Conservation (phyloP, 2,888 invertebrate genomes). For the Trilocha varians region DNA sequence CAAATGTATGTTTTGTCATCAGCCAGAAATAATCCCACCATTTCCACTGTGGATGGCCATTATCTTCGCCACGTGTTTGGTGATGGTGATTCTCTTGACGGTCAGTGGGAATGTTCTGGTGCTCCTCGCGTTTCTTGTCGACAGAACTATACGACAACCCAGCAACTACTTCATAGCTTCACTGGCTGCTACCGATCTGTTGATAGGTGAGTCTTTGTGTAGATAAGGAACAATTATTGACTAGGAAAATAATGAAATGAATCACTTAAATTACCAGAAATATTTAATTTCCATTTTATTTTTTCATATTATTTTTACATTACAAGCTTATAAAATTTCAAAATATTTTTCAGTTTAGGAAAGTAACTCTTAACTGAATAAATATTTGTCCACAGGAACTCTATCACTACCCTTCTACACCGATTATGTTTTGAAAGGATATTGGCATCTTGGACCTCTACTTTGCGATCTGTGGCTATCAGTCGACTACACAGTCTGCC, state of each 20-base stretch:
- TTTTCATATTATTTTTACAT: no score
- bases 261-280: no score
- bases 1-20: constrained; percentile 10
- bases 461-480: constrained; percentile 98
- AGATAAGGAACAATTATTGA: no score
- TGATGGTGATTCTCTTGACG: constrained; percentile 91
- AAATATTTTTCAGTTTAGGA: no score
- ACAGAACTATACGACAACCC: constrained; percentile 94
- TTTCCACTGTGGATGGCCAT: constrained; percentile 93
- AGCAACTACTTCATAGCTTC: constrained; percentile 99
- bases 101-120: constrained; percentile 97
- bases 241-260: no score
- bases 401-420: constrained; percentile 99
- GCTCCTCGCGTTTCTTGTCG: constrained; percentile 94
- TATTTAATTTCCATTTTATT: no score
- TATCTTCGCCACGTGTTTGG: constrained; percentile 89
- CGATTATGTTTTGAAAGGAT: constrained; percentile 95
- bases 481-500: constrained; percentile 98
- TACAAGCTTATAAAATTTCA: no score
- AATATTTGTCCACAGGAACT: constrained; percentile 78
- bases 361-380: no score
- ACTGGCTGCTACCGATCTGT: constrained; percentile 95
- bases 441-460: constrained; percentile 97
- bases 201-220: constrained; percentile 81
- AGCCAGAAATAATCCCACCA: constrained; percentile 81